Base-by-base conservation (phyloP, 2,797 vertebrate genomes). In the Monodelphis domestica region DNA sequence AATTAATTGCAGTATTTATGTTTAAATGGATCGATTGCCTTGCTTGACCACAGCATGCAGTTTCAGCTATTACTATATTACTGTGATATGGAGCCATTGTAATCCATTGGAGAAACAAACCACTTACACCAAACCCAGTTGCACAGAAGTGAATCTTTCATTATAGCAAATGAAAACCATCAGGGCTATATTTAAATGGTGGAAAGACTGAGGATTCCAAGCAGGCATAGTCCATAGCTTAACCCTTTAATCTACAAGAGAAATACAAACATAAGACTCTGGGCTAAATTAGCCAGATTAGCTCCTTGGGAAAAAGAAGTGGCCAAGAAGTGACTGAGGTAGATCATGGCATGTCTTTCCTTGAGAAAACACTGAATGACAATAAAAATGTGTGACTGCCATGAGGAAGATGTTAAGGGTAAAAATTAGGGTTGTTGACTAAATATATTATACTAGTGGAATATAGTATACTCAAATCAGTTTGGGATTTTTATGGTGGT, bases 1-100 rank as follows among this genome's bases (percentile, higher is more conserved):
- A 98, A 98, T 98, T 98, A 98, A 98, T 97, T 97, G 96, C 96
- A 96, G 96, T 95, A 94, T 96, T 98, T 98, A 93, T 96, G 95
- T 96, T 96, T 95, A 95, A 97, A 94, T 10, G 53, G 95, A 98
- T 98, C 98, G 95, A 97, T 98, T 95, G 28, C 94, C 51, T 89
- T 95, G 94, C 97, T 97, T 96, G 96, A 98, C 97, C 97, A 97
- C 98, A 97, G 9, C 5, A 93, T 90, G 89, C 94, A 87, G 92
- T 52, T 54, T 96, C 92, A 98, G 93, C 97, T 97, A 96, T 97
- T 98, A 97, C 52, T 24, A 78, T 90, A 97, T 96, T 96, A 87
- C 70, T 96, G 96, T 57, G 96, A 70, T 93, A 94, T 90, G 96
- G 96, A 97, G 94, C 95, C 95, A 53, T 91, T 94, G 50, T 96